Percentiles rank a stretch among this genome's conserved stretches.
Conservation (phyloP, 2,888 invertebrate genomes). For the Rhaphigaster nebulosa region DNA sequence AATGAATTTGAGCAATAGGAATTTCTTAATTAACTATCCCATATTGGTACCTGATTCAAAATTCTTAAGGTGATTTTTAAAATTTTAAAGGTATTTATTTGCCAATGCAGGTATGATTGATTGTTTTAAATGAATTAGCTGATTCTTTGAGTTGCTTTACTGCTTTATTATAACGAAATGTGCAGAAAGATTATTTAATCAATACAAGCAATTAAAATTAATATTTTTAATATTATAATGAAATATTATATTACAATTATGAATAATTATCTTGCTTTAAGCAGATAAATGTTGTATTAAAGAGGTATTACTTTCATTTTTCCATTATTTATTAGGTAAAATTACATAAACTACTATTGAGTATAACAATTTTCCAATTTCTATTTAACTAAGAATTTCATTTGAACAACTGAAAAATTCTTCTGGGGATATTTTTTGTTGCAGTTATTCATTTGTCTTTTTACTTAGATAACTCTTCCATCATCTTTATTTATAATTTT, state of each 20-base stretch:
- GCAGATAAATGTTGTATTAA: not conserved
- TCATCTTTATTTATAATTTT: too few relatives aligned
- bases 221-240: too few relatives aligned
- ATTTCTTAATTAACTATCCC: not conserved
- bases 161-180: not conserved
- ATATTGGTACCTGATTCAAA: not conserved
- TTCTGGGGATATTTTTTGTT: too few relatives aligned
- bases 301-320: too few relatives aligned
- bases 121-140: not conserved
- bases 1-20: not conserved
- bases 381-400: too few relatives aligned
- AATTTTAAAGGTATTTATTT: not conserved
- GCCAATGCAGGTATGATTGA: not conserved
- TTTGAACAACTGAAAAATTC: too few relatives aligned
- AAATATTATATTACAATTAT: too few relatives aligned
- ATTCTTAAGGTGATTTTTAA: not conserved
- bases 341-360: too few relatives aligned
- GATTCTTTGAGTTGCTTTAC: slow-evolving; percentile 8
- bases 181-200: not conserved
- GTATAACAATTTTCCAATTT: too few relatives aligned
- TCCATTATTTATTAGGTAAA: too few relatives aligned
- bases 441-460: too few relatives aligned
- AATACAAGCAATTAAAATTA: not conserved
- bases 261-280: not conserved
- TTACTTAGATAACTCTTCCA: too few relatives aligned